Evolutionary conservation across 1,140 invertebrate species (phyloP), one percentile per base, ranked within the genome.

Genomic region (Euura saliciscinereae): DNA sequence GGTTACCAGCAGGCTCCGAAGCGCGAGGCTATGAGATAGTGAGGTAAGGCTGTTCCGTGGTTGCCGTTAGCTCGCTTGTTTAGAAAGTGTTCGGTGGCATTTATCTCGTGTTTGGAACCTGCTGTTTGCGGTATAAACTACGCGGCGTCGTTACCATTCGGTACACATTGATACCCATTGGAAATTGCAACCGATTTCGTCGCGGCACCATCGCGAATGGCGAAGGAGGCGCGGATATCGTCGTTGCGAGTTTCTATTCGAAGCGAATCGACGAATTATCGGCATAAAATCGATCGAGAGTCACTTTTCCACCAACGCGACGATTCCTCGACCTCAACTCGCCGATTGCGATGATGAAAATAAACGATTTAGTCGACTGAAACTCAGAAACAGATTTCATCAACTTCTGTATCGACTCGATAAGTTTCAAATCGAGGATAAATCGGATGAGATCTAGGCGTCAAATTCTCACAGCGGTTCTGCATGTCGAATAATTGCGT

Each of bases 11-110:
- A 28, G 28, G 28, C 28, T 28, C 28, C 28, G 28, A 28, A 28
- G 28, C 28, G 28, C 28, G 28, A 28, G 28, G 28, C 0, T 1
- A 28, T 28, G 28, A 28, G 28, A 28, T 28, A 28, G 28, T 59
- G 51, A 59, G 5, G 51, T 59, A 59, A 59, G 51, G 51, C 51
- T 59, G 51, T n/a, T 59, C 51, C 2, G 51, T n/a, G 51, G 51
- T 8, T 11, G 51, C 51, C 8, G 51, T n/a, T 59, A n/a, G 51
- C 10, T 59, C 51, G 51, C 8, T 59, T 59, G 51, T 59, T 59
- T 59, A 59, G 51, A 59, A 59, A 59, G 51, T 59, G 51, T 59
- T 59, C 51, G 51, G 51, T 59, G 51, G 51, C 51, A 59, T 59
- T 59, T 59, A 59, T 59, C 51, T 59, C 13, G 13, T 11, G 51